Evolutionary conservation across 2,113 vertebrate genomes (phyloP).

Genomic region (Xiphias gladius): DNA sequence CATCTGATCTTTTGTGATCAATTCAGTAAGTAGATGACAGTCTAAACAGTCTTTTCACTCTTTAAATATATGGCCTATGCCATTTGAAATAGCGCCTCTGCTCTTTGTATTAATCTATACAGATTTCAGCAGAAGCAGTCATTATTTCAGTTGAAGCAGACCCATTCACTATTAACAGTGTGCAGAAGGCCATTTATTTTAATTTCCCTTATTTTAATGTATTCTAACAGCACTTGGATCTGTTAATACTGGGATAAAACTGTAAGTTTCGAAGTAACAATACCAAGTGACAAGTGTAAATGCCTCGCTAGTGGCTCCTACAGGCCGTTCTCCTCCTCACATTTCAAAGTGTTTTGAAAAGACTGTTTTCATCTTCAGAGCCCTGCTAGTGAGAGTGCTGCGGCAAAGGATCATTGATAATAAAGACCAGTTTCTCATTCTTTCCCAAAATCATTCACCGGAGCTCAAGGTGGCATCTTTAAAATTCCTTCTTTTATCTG

Average conservation of each 20-base stretch:
- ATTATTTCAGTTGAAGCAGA: background rate
- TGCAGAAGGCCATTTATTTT: background rate
- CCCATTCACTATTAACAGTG: background rate
- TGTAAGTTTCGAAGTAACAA: background rate
- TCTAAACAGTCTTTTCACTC: conserved; percentile 12
- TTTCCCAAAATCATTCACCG: background rate
- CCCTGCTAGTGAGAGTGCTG: background rate
- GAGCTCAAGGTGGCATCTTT: background rate
- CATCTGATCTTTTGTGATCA: conserved; percentile 28
- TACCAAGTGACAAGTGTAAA: background rate
- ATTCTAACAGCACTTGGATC: background rate
- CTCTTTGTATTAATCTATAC: conserved; percentile 12
- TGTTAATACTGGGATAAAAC: background rate
- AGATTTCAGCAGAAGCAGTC: background rate
- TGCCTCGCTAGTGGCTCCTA: background rate
- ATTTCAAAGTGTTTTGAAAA: background rate
- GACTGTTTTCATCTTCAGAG: background rate
- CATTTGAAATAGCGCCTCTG: background rate
- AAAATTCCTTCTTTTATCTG: too few species aligned
- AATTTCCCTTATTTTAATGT: background rate
- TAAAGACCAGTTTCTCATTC: background rate
- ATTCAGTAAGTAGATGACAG: conserved; percentile 28
- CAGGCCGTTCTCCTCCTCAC: background rate
- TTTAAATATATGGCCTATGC: background rate
- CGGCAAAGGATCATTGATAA: background rate